These are phyloP conservation scores for Goniozus legneri DNA, from an alignment of 1,140 invertebrate species.

Conservation along the genomic window DNA sequence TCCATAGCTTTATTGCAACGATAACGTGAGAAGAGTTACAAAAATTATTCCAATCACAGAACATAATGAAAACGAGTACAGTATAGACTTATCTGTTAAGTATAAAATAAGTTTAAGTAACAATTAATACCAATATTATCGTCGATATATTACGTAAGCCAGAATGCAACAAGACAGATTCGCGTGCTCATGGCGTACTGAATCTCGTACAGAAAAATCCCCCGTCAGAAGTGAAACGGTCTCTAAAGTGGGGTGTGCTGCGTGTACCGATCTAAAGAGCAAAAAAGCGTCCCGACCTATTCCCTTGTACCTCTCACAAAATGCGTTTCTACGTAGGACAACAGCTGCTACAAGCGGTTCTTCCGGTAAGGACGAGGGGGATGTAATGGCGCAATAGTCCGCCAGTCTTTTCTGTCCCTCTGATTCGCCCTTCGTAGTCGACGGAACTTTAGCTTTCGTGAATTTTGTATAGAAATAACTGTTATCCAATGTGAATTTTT, in stretches of 20 bases:
- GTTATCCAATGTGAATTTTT: too few relatives aligned
- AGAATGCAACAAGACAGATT: constrained; percentile 4
- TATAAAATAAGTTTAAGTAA: too few relatives aligned
- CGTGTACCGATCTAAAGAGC: constrained; percentile 15
- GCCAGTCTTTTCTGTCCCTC: too few relatives aligned
- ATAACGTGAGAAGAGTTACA: neutral
- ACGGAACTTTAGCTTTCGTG: neutral
- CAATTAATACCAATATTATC: too few relatives aligned
- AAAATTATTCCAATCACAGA: too few relatives aligned
- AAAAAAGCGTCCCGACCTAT: constrained; percentile 24
- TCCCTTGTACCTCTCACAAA: constrained; percentile 19
- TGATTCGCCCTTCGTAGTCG: neutral
- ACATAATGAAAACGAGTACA: too few relatives aligned
- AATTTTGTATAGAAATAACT: too few relatives aligned
- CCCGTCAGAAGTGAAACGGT: constrained; percentile 13
- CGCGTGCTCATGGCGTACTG: constrained; percentile 29
- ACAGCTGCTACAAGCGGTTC: constrained; percentile 33
- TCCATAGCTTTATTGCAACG: too few relatives aligned
- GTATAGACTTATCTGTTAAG: too few relatives aligned
- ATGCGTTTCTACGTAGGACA: constrained; percentile 24
- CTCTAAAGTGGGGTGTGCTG: constrained; percentile 4
- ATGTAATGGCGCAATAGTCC: constrained; percentile 18
- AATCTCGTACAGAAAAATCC: constrained; percentile 15
- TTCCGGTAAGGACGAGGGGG: constrained; percentile 19
- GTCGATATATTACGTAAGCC: too few relatives aligned